Conservation (phyloP, 2,113 vertebrate genomes). For the Siphamia tubifer region DNA sequence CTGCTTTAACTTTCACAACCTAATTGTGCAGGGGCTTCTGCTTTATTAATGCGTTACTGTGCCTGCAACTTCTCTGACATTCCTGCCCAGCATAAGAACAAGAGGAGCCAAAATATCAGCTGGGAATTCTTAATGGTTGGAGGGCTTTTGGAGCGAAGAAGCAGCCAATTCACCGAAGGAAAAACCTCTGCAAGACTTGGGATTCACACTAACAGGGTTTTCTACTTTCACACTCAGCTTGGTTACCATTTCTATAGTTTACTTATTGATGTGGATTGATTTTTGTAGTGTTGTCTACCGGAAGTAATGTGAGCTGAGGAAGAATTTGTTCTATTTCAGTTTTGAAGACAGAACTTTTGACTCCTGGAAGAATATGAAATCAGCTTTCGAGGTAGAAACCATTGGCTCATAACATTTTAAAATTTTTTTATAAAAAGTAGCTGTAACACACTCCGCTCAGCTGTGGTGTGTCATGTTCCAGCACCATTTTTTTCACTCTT, state of each 20-base stretch:
- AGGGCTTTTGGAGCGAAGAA: not conserved
- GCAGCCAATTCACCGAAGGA: not conserved
- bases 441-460: too few species aligned
- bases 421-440: too few species aligned
- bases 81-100: not conserved
- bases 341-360: not conserved
- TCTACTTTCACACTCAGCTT: conserved; percentile 28
- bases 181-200: conserved; percentile 1
- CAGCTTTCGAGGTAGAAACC: not conserved
- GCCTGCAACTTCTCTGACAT: not conserved
- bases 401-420: too few species aligned
- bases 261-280: conserved; percentile 40
- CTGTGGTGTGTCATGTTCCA: too few species aligned
- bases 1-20: not conserved
- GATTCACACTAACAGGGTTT: conserved; percentile 28
- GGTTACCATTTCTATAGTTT: conserved; percentile 25
- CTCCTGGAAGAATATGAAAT: not conserved
- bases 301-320: conserved; percentile 10
- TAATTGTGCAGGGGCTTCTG: not conserved
- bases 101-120: not conserved
- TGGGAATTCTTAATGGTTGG: not conserved
- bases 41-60: not conserved
- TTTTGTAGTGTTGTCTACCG: not conserved
- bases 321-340: conserved; percentile 2
- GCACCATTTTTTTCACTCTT: too few species aligned